Base-by-base conservation (phyloP, 2,888 invertebrate species). In the Stratiomys singularior region DNA sequence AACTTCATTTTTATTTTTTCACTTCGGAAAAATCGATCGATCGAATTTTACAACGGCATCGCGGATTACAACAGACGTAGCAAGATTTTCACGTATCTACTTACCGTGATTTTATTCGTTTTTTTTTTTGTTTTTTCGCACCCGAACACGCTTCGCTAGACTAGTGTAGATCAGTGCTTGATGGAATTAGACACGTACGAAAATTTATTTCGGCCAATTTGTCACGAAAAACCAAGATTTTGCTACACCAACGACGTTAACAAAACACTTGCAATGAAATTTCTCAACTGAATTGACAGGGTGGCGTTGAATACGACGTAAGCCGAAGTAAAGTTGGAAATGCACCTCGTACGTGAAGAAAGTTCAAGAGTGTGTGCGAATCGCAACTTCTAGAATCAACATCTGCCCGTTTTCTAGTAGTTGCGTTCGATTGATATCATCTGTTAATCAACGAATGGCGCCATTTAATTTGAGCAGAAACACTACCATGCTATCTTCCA, bases 91-190 rank as follows among this genome's bases (percentile, higher is more conserved):
- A 11, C 25, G 18, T 7, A 9, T 30, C 30, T 64, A 64, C 64
- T 64, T 64, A 64, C 64, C 64, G 64, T 64, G 28, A 28, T 28
- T 64, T 30, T 4, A 28, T 18, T 64, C 64, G 64, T 5, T 64
- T 30, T 9, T 37, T 37, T 9, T 37, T n/a, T n/a, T n/a, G n/a
- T n/a, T n/a, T n/a, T n/a, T n/a, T n/a, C n/a, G n/a, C n/a, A n/a
- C n/a, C n/a, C n/a, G n/a, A n/a, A n/a, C n/a, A n/a, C n/a, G n/a
- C n/a, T n/a, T n/a, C n/a, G n/a, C n/a, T n/a, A n/a, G n/a, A n/a
- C n/a, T n/a, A n/a, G n/a, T n/a, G n/a, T n/a, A n/a, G n/a, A n/a
- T n/a, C n/a, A n/a, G n/a, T n/a, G n/a, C n/a, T n/a, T n/a, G n/a
- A n/a, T n/a, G n/a, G n/a, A n/a, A n/a, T n/a, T n/a, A n/a, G n/a